These are phyloP conservation scores for Perognathus longimembris DNA, from an alignment of 2,113 vertebrate genomes.

Conservation along the genomic window DNA sequence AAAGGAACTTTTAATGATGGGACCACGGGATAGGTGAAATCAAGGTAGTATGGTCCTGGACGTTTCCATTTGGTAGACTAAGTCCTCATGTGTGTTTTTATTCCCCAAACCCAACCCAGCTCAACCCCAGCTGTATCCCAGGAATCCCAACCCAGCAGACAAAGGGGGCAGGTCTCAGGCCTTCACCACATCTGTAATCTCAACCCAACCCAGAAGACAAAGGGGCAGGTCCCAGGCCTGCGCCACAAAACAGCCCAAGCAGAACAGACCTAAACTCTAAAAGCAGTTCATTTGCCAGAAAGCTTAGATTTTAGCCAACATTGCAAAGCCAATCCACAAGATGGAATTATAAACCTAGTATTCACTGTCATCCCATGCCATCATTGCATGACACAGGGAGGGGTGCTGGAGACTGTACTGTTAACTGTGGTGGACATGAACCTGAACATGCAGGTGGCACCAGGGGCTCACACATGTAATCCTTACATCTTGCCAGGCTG, in stretches of 20 bases:
- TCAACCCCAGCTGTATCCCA: constrained; percentile 53
- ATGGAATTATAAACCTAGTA: neutral
- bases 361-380: neutral
- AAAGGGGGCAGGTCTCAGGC: too few relatives aligned
- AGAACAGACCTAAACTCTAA: neutral
- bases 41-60: neutral
- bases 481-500: too few relatives aligned
- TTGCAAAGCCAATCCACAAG: constrained; percentile 19
- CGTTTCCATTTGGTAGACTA: neutral
- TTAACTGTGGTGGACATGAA: neutral
- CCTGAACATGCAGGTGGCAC: neutral
- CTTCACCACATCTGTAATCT: too few relatives aligned
- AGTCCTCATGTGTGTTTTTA: neutral
- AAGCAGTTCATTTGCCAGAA: constrained; percentile 24
- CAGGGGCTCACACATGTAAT: too few relatives aligned
- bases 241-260: constrained; percentile 17
- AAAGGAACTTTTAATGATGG: neutral
- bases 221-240: neutral
- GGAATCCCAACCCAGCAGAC: too few relatives aligned
- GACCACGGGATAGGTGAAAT: neutral
- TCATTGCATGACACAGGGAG: neutral
- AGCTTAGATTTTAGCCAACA: constrained; percentile 57
- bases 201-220: constrained; percentile 19
- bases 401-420: neutral
- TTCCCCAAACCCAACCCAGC: neutral